Conservation (phyloP, 2,888 invertebrate species). For the Heliconius aoede region DNA sequence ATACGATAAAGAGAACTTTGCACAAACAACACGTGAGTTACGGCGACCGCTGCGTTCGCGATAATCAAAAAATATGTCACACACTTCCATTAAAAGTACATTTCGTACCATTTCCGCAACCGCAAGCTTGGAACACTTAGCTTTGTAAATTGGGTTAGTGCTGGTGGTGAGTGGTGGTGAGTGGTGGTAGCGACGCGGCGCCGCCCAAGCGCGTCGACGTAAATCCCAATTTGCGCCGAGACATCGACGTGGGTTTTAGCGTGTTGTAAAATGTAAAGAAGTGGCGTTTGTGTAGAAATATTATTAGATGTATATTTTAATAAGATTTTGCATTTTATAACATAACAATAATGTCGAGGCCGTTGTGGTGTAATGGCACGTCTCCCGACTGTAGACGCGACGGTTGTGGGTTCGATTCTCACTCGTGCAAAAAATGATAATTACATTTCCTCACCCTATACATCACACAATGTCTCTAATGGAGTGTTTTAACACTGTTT, state of each 20-base stretch:
- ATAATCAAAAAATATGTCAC: slow-evolving; percentile 41
- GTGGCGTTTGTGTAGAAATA: not conserved
- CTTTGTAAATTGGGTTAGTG: slow-evolving; percentile 32
- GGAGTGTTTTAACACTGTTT: not conserved
- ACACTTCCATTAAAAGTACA: slow-evolving; percentile 28
- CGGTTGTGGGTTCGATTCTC: not conserved
- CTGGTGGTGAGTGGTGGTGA: not conserved
- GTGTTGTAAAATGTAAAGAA: not conserved
- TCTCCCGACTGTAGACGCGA: not conserved
- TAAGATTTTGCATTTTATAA: not conserved
- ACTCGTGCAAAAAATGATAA: not conserved
- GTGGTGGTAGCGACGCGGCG: slow-evolving; percentile 39
- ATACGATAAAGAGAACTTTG: slow-evolving; percentile 1
- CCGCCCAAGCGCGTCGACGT: slow-evolving; percentile 36
- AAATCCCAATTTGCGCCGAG: slow-evolving; percentile 46
- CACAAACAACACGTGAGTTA: slow-evolving; percentile 31
- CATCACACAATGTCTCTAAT: not conserved
- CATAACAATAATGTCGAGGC: too few relatives aligned
- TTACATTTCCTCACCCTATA: not conserved
- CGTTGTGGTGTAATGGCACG: not conserved
- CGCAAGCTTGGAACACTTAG: slow-evolving; percentile 41
- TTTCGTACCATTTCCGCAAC: slow-evolving; percentile 27
- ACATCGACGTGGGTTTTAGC: slow-evolving; percentile 33
- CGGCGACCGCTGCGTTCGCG: slow-evolving; percentile 22
- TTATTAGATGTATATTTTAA: not conserved